Evolutionary conservation across 2,888 invertebrate species (phyloP).

Genomic region (Gastrophysa polygoni): DNA sequence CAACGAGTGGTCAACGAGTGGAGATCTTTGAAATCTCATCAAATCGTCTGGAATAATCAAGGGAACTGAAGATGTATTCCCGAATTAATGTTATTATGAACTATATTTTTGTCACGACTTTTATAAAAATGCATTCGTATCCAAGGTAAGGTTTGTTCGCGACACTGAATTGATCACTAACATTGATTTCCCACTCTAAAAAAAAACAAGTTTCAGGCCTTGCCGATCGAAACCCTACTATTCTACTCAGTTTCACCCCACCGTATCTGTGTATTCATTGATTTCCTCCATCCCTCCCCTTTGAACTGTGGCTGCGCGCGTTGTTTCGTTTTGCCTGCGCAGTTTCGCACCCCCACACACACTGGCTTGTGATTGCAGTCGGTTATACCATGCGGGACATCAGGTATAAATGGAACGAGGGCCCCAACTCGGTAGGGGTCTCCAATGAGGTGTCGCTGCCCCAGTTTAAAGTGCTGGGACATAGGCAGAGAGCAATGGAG

Average conservation of each 20-base stretch:
- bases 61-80: too few species aligned
- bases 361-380: slow-evolving; percentile 72
- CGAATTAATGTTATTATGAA: too few species aligned
- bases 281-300: not conserved
- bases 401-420: slow-evolving; percentile 97
- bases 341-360: slow-evolving; percentile 47
- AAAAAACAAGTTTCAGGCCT: not conserved
- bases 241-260: not conserved
- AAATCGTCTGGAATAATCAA: too few species aligned
- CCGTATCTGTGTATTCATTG: not conserved
- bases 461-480: slow-evolving; percentile 97
- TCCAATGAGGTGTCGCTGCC: slow-evolving; percentile 95
- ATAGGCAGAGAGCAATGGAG: slow-evolving; percentile 94
- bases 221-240: not conserved
- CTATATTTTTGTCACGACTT: too few species aligned
- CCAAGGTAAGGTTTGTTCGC: too few species aligned
- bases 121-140: too few species aligned
- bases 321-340: not conserved
- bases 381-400: slow-evolving; percentile 98
- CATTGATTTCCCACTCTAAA: too few species aligned
- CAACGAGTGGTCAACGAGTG: too few species aligned
- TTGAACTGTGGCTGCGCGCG: not conserved
- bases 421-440: slow-evolving; percentile 93
- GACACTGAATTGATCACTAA: too few species aligned
- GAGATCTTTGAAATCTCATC: too few species aligned